A percentile compares a stretch with the other conserved stretches of the same genome.
Conservation (phyloP, 92 coral and sea anemone genomes). For the Phymanthus crucifer region DNA sequence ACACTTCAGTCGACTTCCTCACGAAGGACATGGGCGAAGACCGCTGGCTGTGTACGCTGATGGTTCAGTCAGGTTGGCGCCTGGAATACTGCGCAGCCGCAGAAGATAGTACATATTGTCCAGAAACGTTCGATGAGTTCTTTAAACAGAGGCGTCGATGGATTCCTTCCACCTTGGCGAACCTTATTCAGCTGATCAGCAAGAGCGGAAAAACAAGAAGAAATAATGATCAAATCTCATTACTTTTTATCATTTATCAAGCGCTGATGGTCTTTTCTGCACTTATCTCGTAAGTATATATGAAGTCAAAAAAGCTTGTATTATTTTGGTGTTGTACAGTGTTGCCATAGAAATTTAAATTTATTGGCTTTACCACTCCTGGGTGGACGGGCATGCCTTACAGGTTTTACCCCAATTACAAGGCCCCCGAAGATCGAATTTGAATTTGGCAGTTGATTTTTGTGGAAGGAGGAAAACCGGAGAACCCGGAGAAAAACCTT, state of each 20-base stretch:
- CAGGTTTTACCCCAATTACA: no score
- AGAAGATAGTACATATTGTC: conserved; percentile 90
- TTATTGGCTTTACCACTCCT: no score
- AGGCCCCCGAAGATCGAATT: no score
- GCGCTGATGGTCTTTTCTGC: conserved; percentile 79
- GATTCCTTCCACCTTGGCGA: conserved; percentile 98
- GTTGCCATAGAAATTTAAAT: no score
- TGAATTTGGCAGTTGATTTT: no score
- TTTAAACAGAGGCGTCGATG: conserved; percentile 94
- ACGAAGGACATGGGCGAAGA: conserved; percentile 99
- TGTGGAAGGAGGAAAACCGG: no score
- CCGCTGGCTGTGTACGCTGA: conserved; percentile 97
- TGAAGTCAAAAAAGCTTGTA: background rate
- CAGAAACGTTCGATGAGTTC: conserved; percentile 94
- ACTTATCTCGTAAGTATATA: conserved; percentile 61
- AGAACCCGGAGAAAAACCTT: no score
- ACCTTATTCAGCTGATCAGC: conserved; percentile 78
- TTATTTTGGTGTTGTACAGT: no score
- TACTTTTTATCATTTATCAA: conserved; percentile 80
- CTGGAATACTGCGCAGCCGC: conserved; percentile 98
- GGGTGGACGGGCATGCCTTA: no score
- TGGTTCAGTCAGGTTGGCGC: conserved; percentile 98
- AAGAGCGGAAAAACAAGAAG: no score
- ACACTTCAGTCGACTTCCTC: conserved; percentile 79
- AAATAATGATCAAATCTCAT: conserved; percentile 77